Base-by-base conservation (phyloP, 2,113 vertebrate genomes). In the Petaurus breviceps region DNA sequence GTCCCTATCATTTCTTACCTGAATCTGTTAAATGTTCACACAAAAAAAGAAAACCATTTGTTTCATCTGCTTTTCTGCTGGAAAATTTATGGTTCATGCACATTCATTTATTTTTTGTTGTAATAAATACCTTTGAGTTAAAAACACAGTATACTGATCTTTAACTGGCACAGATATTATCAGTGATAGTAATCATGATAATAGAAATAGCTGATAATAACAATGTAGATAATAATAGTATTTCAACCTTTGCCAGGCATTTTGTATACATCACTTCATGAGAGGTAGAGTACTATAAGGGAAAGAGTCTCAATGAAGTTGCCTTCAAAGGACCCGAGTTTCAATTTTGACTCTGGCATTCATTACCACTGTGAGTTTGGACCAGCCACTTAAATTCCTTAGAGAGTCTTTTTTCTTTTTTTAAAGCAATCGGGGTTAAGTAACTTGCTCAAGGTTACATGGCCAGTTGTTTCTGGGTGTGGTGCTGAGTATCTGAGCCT, bases 51-150 rank as follows among this genome's bases (percentile, higher is more conserved):
- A 51, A 93, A 16, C 37, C 16, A 91, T 24, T 92, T 43, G 5
- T 51, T 95, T 77, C 10, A 43, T 2, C 3, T 10, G 51, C 12
- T 91, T 16, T 37, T 51, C 47, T 50, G 24, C 19, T 96, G 3
- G 94, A 93, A 96, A 95, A 6, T 61, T 1, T 95, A 26, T 61
- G 24, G 22, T 54, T 50, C 91, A 25, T 54, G 25, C 24, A 91
- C 22, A 6, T 94, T 5, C 37, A 19, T n/a, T 47, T 94, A 84
- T 8, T 43, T 84, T 84, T 43, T 84, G 16, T 84, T 43, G 52
- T 51, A 51, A 22, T 92, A 52, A 0, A 55, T 92, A 25, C 50
- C 37, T 96, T 46, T 25, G 92, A 43, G 7, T 95, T 12, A 90
- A 91, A 94, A 94, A 94, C n/a, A 28, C 0, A 14, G 0, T n/a